These are phyloP conservation scores for Brachionus calyciflorus DNA, from an alignment of 1,140 invertebrate species.

Conservation along the genomic window DNA sequence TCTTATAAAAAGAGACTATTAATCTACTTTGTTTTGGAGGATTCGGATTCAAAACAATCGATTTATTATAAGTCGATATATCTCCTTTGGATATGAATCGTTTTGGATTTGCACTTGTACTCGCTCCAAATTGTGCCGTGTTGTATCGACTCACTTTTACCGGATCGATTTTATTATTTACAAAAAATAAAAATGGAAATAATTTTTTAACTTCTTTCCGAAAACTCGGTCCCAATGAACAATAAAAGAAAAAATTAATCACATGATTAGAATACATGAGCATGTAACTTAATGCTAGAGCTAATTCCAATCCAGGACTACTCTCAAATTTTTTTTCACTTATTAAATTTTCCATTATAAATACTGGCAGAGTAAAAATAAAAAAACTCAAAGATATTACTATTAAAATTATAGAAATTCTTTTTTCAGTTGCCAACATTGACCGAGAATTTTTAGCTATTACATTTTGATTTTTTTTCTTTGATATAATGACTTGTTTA, in stretches of 20 bases:
- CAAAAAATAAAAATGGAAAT: constrained; percentile 6
- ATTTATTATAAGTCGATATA: neutral
- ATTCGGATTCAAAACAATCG: too few species aligned
- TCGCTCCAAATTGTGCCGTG: constrained; percentile 3
- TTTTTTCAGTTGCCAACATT: constrained; percentile 13
- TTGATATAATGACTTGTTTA: neutral
- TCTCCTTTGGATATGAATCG: neutral
- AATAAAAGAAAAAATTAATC: constrained; percentile 45
- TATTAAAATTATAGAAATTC: constrained; percentile 40
- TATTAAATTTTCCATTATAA: constrained; percentile 34
- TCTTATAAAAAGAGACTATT: too few species aligned
- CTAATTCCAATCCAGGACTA: neutral
- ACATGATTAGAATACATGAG: constrained; percentile 41
- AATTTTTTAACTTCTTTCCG: constrained; percentile 26
- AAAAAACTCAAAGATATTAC: constrained; percentile 31
- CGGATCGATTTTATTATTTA: constrained; percentile 25
- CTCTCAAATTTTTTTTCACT: neutral
- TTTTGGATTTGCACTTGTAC: neutral
- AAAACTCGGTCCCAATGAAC: constrained; percentile 33
- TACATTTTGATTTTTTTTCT: constrained; percentile 17
- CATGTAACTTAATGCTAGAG: constrained; percentile 31
- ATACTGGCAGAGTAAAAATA: constrained; percentile 13
- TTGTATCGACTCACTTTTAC: neutral
- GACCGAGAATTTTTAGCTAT: neutral
- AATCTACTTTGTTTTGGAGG: too few species aligned